Evolutionary conservation across 2,113 vertebrate species (phyloP).

Genomic region (Gulo gulo): DNA sequence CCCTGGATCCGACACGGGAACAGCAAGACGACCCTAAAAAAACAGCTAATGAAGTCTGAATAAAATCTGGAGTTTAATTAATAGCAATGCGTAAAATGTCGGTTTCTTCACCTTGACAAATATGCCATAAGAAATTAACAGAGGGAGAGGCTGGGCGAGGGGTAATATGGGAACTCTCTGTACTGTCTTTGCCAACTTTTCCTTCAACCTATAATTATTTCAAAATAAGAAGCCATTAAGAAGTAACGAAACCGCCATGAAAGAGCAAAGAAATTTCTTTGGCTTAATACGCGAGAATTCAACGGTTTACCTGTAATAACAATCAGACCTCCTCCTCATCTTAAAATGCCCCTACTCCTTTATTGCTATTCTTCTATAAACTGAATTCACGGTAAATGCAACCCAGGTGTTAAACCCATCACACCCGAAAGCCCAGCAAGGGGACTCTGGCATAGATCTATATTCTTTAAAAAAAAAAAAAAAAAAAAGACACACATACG

Average conservation of each 20-base stretch:
- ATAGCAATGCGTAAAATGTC: not conserved
- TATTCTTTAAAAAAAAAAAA: not conserved
- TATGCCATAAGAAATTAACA: not conserved
- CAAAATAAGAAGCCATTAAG: slow-evolving; percentile 19
- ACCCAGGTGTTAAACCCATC: slow-evolving; percentile 6
- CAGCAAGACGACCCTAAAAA: not conserved
- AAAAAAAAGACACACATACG: not conserved
- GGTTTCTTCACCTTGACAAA: slow-evolving; percentile 5
- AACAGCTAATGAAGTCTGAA: not conserved
- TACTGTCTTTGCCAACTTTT: not conserved
- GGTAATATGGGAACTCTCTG: not conserved
- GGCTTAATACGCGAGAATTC: slow-evolving; percentile 8
- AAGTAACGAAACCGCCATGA: not conserved
- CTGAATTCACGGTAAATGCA: not conserved
- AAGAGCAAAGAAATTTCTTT: slow-evolving; percentile 10
- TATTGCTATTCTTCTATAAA: slow-evolving; percentile 14
- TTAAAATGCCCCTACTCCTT: slow-evolving; percentile 4
- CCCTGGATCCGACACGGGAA: not conserved
- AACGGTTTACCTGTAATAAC: slow-evolving; percentile 18
- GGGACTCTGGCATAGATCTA: not conserved
- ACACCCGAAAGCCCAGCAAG: not conserved
- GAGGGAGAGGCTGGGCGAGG: not conserved
- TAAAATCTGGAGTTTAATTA: not conserved
- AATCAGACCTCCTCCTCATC: not conserved
- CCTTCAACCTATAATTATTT: slow-evolving; percentile 36